Evolutionary conservation across 1,140 invertebrate genomes (phyloP), one percentile per base, ranked within the genome.

Genomic region (Mya arenaria): DNA sequence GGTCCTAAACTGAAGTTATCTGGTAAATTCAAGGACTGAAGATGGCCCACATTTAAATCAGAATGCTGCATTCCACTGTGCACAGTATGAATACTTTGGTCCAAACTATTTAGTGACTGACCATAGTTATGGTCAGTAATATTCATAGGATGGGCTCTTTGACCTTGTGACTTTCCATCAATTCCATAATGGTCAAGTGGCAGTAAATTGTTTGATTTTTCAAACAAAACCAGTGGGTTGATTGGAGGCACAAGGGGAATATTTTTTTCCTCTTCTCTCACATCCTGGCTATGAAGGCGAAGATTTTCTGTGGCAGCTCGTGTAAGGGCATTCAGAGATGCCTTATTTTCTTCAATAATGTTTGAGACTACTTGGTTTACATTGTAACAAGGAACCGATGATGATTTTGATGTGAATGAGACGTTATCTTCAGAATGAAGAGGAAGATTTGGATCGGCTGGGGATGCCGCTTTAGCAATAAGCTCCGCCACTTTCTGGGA

Each of bases 251-350:
- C 44, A 28, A 80, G 34, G 5, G 32, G n/a, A 23, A 23, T 34
- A 5, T 8, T 30, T 60, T 69, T 69, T 36, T 80, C 77, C 34
- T 37, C 19, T 19, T 13, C 55, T 37, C 15, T n/a, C 1, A 80
- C 28, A 62, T 80, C 77, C 37, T 69, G 62, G 56, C 65, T 69
- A 62, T 80, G 77, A 2, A 80, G 66, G 1, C 77, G 32, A 36
- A 80, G 39, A 62, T 80, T 80, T 56, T 80, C 77, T 41, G 77
- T 80, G 17, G 77, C 77, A 41, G 71, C 77, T 30, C 77, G 36
- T 4, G 77, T 80, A 37, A 80, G 36, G 2, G 63, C 65, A 60
- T 23, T 69, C 30, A 80, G 58, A 17, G 77, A 34, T 3, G 25
- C 17, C 10, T 68, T 28, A 19, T 68, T 39, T 17, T 68, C 65